Evolutionary conservation across 2,113 vertebrate genomes (phyloP).

Genomic region (Oryzias woworae): DNA sequence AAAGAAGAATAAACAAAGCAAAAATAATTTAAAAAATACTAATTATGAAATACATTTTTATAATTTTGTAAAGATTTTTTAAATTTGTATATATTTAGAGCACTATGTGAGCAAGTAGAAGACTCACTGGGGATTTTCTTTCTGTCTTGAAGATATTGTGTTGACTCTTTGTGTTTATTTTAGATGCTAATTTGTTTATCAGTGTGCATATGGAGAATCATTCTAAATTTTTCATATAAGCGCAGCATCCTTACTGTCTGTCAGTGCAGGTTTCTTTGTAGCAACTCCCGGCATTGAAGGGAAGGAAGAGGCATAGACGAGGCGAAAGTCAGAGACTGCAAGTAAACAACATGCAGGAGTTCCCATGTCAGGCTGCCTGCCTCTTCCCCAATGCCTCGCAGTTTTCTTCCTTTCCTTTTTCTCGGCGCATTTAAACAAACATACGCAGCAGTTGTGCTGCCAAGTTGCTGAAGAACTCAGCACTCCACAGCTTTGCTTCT

Average conservation of each 20-base stretch:
- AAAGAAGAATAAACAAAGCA: conserved; percentile 60
- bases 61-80: background rate
- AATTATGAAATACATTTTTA: conserved; percentile 24
- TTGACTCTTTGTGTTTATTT: conserved; percentile 2
- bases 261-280: conserved; percentile 29
- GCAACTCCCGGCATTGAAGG: conserved; percentile 51
- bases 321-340: conserved; percentile 53
- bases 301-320: conserved; percentile 45
- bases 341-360: conserved; percentile 68
- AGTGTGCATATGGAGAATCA: conserved; percentile 12
- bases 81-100: conserved; percentile 11
- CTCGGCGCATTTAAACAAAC: conserved; percentile 52
- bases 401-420: conserved; percentile 46
- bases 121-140: background rate
- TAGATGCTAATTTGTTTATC: conserved; percentile 13
- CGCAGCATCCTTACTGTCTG: conserved; percentile 1
- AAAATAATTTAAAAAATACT: conserved; percentile 15
- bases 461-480: conserved; percentile 45
- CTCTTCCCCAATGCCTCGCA: conserved; percentile 28
- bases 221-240: conserved; percentile 1
- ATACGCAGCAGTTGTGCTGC: conserved; percentile 43
- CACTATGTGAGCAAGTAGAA: conserved; percentile 10
- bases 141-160: conserved; percentile 23
- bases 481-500: conserved; percentile 35
- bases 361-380: conserved; percentile 57